Evolutionary conservation across 2,797 vertebrate genomes (phyloP).

Genomic region (Tinamus major): DNA sequence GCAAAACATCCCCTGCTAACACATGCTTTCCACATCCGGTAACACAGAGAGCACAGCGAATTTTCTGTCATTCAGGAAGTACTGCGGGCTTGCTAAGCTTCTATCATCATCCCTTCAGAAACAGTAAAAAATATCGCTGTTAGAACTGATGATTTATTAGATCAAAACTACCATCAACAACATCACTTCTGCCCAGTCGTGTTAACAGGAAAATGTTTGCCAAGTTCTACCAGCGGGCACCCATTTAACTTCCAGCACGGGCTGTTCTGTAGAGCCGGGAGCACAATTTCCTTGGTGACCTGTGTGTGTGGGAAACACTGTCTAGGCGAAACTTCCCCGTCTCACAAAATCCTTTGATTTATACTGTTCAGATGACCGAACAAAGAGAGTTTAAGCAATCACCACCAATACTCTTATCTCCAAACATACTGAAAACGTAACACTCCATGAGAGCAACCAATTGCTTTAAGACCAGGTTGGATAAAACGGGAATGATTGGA

Average conservation of each 20-base stretch:
- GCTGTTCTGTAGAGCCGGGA: conserved; percentile 60
- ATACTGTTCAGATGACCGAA: conserved; percentile 76
- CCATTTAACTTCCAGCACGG: conserved; percentile 77
- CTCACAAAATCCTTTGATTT: conserved; percentile 80
- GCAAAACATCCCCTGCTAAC: conserved; percentile 29
- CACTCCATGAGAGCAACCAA: conserved; percentile 46
- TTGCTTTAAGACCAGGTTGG: conserved; percentile 67
- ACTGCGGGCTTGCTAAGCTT: conserved; percentile 69
- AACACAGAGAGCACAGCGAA: conserved; percentile 59
- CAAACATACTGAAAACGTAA: conserved; percentile 71
- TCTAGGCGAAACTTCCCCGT: conserved; percentile 75
- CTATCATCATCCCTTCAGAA: conserved; percentile 69
- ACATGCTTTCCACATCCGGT: conserved; percentile 4
- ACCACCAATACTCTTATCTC: conserved; percentile 68
- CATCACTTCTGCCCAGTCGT: conserved; percentile 63
- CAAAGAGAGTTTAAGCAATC: conserved; percentile 76
- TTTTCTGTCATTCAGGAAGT: conserved; percentile 74
- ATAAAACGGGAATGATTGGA: conserved; percentile 66
- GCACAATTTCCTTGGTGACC: conserved; percentile 76
- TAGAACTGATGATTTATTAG: conserved; percentile 76
- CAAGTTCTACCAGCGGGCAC: conserved; percentile 72
- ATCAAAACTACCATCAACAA: conserved; percentile 75
- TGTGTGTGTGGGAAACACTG: conserved; percentile 61
- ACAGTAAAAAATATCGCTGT: conserved; percentile 63
- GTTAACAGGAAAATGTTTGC: conserved; percentile 79